Evolutionary conservation across 2,113 vertebrate genomes (phyloP).

Genomic region (Chiloscyllium plagiosum): DNA sequence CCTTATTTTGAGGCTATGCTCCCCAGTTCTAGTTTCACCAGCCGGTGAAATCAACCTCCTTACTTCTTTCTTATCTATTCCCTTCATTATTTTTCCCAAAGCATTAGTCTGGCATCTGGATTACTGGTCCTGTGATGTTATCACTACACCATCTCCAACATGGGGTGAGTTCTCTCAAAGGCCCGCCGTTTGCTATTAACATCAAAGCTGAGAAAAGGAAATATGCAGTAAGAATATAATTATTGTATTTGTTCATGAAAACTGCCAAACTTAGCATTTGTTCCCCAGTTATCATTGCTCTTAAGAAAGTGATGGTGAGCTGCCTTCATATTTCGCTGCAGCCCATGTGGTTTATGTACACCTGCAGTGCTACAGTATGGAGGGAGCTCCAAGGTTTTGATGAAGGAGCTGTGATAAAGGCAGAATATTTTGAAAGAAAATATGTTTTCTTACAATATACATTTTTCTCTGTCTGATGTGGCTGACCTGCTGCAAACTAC

Average conservation of each 20-base stretch:
- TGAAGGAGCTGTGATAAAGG: background rate
- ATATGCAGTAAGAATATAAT: background rate
- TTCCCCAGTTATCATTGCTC: background rate
- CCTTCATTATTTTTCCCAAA: too few species aligned
- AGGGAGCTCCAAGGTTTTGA: background rate
- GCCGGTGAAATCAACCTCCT: too few species aligned
- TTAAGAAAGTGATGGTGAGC: too few species aligned
- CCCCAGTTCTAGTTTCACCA: too few species aligned
- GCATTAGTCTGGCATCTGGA: too few species aligned
- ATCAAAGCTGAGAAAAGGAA: too few species aligned
- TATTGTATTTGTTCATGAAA: background rate
- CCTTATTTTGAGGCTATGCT: too few species aligned
- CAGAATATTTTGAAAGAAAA: background rate
- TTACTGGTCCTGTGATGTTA: too few species aligned
- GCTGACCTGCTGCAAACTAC: background rate
- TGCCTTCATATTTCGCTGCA: background rate
- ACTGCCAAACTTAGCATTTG: background rate
- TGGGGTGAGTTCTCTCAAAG: background rate
- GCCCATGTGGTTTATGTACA: background rate
- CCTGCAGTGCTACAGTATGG: background rate
- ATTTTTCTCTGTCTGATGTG: background rate
- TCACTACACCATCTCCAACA: too few species aligned
- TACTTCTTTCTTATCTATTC: too few species aligned
- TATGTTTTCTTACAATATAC: background rate
- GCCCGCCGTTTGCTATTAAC: background rate